Evolutionary conservation across 1,140 invertebrate genomes (phyloP).

Genomic region (Rhagoletis pomonella): DNA sequence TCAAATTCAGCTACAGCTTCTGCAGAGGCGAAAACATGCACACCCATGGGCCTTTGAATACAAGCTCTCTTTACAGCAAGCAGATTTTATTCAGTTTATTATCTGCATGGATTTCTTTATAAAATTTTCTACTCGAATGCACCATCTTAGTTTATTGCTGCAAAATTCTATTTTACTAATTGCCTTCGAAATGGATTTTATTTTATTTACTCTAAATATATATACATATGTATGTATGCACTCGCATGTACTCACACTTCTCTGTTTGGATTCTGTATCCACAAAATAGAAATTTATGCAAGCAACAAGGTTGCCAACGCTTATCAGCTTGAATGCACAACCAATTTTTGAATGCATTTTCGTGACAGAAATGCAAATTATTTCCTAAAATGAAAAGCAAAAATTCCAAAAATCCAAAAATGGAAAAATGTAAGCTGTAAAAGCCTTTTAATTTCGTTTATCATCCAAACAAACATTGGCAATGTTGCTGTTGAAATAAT

Average conservation of each 20-base stretch:
- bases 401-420: background rate
- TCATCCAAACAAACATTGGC: background rate
- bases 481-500: too few species aligned
- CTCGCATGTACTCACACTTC: too few species aligned
- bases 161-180: background rate
- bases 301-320: background rate
- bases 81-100: too few species aligned
- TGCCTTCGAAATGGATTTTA: background rate
- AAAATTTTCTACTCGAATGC: too few species aligned
- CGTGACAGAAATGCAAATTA: background rate
- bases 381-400: background rate
- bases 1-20: too few species aligned
- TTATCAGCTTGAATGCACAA: slow-evolving; percentile 20
- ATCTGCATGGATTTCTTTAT: too few species aligned
- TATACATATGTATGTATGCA: too few species aligned
- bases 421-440: background rate
- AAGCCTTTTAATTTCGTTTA: background rate
- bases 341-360: background rate
- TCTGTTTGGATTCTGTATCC: too few species aligned
- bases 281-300: background rate
- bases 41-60: too few species aligned
- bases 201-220: background rate
- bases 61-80: too few species aligned
- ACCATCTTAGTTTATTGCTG: too few species aligned
- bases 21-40: too few species aligned